phyloP scores from a whole-genome alignment of 2,797 vertebrate species.

The Hydrocynus forskahlii region DNA sequence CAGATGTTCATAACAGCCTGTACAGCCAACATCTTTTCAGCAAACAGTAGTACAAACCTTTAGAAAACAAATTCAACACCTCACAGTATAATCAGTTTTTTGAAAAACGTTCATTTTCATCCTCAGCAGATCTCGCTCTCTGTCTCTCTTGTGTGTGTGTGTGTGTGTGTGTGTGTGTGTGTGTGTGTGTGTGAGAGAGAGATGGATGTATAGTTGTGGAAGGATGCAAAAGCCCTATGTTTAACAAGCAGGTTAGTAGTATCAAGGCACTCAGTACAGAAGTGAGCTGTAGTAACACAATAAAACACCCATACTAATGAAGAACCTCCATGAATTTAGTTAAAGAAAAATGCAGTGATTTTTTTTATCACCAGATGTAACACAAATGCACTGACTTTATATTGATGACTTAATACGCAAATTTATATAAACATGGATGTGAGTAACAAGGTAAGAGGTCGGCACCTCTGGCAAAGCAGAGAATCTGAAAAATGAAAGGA shows the following conservation, averaged over 20 bases:
- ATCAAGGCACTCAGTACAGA: conserved; percentile 76
- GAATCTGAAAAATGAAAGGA: background rate
- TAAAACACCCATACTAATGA: conserved; percentile 37
- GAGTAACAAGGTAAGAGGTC: no score
- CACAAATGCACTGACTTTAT: background rate
- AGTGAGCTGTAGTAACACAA: conserved; percentile 46
- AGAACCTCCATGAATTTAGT: background rate
- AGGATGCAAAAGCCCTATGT: conserved; percentile 65
- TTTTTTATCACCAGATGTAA: background rate
- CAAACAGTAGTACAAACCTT: conserved; percentile 52
- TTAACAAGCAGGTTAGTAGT: conserved; percentile 58
- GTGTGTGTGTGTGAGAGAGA: no score
- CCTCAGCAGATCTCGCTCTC: conserved; percentile 33
- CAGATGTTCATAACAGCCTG: conserved; percentile 46
- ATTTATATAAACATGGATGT: no score
- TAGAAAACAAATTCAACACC: conserved; percentile 45
- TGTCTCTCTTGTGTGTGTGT: background rate
- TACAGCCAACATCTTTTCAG: conserved; percentile 20
- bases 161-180: background rate
- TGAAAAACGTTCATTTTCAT: conserved; percentile 27
- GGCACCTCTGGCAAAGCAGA: background rate
- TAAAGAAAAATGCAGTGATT: background rate
- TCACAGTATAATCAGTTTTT: background rate
- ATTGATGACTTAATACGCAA: no score
- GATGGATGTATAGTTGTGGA: conserved; percentile 21